Conservation (phyloP, 2,797 vertebrate species). For the Acanthis flammea region DNA sequence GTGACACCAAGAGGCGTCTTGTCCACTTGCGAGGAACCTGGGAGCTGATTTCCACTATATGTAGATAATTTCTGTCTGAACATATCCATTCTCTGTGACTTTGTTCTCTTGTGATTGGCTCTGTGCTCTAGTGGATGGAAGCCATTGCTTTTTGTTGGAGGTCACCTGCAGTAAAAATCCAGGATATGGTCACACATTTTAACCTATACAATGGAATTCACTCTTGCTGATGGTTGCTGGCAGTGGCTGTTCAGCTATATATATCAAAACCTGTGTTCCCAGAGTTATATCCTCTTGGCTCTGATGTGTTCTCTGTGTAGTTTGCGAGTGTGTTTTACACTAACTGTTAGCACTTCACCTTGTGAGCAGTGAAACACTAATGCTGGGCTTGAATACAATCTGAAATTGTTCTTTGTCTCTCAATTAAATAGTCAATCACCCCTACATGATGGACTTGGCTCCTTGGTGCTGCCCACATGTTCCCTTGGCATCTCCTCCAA, state of each 20-base stretch:
- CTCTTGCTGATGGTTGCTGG: background rate
- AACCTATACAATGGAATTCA: background rate
- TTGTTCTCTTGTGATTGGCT: background rate
- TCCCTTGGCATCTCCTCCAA: background rate
- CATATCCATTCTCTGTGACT: background rate
- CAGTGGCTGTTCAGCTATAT: background rate
- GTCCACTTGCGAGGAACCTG: background rate
- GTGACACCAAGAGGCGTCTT: background rate
- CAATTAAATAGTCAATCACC: background rate
- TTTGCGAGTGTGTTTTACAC: background rate
- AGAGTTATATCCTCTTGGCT: background rate
- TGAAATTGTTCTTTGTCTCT: background rate
- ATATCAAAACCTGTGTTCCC: background rate
- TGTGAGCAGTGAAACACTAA: background rate
- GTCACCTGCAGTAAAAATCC: background rate
- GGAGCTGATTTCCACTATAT: background rate
- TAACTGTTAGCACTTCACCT: background rate
- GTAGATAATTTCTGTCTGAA: background rate
- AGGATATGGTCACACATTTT: background rate
- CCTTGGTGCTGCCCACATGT: background rate
- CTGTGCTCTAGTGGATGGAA: background rate
- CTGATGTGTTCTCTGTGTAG: background rate
- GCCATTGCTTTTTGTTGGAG: background rate
- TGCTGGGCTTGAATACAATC: background rate
- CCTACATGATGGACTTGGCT: background rate